Percentiles rank a stretch among this genome's conserved stretches.
Conservation (phyloP, 2,113 vertebrate species). For the Cottus gobio region DNA sequence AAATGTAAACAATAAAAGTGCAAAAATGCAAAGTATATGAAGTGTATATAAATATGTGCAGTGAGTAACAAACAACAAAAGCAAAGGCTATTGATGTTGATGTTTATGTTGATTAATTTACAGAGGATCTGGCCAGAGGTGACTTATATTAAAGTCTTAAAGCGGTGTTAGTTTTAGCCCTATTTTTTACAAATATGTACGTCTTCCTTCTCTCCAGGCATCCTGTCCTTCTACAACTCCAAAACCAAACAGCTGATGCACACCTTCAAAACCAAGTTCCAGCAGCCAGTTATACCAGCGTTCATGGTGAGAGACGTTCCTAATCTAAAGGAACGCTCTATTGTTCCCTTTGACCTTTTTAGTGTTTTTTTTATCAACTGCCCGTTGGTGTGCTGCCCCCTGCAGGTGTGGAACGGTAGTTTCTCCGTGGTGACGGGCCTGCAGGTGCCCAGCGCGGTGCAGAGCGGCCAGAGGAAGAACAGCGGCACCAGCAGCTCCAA, state of each 20-base stretch:
- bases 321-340: neutral
- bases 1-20: too few species aligned
- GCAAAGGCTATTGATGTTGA: too few species aligned
- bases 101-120: too few species aligned
- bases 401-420: conserved; percentile 95
- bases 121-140: too few species aligned
- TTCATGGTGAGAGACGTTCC: conserved; percentile 84
- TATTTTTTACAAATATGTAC: neutral
- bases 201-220: conserved; percentile 79
- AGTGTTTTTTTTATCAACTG: neutral
- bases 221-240: conserved; percentile 94
- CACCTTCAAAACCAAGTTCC: conserved; percentile 93
- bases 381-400: neutral
- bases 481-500: conserved; percentile 95
- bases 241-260: conserved; percentile 92
- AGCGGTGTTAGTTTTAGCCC: neutral
- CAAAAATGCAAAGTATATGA: too few species aligned
- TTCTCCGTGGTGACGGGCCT: conserved; percentile 92
- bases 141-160: too few species aligned
- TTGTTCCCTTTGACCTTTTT: too few species aligned
- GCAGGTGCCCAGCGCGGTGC: conserved; percentile 92
- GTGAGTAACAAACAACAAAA: too few species aligned
- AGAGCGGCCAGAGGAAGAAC: conserved; percentile 91
- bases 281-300: conserved; percentile 91
- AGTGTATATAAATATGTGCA: too few species aligned